Evolutionary conservation across 2,797 vertebrate species (phyloP), one percentile per base, ranked within the genome.

Genomic region (Sitta carolinensis): DNA sequence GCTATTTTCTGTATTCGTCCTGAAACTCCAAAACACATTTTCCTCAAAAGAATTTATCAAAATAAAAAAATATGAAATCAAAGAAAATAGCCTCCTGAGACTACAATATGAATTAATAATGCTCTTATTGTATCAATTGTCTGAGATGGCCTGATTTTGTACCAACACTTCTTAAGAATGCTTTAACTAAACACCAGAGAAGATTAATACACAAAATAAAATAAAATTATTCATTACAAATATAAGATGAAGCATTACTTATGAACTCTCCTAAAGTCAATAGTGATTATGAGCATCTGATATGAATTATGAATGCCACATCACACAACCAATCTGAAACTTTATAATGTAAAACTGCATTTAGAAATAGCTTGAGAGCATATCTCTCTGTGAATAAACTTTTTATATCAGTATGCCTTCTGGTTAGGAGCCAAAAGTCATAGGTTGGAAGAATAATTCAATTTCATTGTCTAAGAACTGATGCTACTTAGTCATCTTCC

Each of bases 381-480:
- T 47, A 15, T 67, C 12, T 51, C 51, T 43, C 17, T 58, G 32
- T 45, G 48, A 92, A 85, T 51, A 93, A 78, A 84, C 55, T 73
- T 90, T 62, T 45, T 57, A 63, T 10, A 84, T 57, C 26, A 47
- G 10, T 23, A 67, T 52, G 26, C 19, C 48, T 90, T 78, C 27
- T 80, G 57, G 61, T 67, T 69, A 57, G 42, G 29, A 89, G 45
- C 45, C 63, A 89, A 84, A 91, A 89, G 32, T 54, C 62, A 81
- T 52, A 58, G 36, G 32, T 34, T 91, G 59, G 64, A 91, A 94
- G 50, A 95, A 94, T 64, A 72, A 89, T 80, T 91, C 66, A 64
- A 52, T 87, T 80, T 93, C 48, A 30, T 80, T 83, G 36, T 57
- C 64, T 83, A 77, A 70, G 52, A 80, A 70, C 38, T 66, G 25